These are phyloP conservation scores for Polypterus senegalus DNA, from an alignment of 2,113 vertebrate genomes.

Conservation along the genomic window DNA sequence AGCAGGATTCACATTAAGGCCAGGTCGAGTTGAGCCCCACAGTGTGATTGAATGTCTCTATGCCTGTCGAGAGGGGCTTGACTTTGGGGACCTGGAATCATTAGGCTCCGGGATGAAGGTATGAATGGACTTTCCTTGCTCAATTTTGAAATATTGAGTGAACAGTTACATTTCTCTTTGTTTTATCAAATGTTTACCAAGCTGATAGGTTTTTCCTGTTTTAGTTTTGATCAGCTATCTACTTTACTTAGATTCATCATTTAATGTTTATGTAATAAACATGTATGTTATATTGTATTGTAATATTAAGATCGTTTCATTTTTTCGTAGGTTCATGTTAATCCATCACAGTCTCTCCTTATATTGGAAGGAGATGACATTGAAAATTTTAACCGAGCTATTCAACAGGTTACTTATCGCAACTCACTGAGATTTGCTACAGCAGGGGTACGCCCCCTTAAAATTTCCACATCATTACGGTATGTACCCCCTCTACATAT, in stretches of 20 bases:
- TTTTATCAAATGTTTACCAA: too few relatives aligned
- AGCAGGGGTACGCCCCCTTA: slow-evolving; percentile 84
- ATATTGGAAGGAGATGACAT: slow-evolving; percentile 92
- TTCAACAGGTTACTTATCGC: slow-evolving; percentile 94
- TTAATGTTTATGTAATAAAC: too few relatives aligned
- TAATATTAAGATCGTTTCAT: not conserved
- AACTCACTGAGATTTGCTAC: slow-evolving; percentile 93
- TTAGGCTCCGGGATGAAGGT: slow-evolving; percentile 98
- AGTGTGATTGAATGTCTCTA: slow-evolving; percentile 97
- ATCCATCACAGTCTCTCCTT: slow-evolving; percentile 88
- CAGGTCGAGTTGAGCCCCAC: slow-evolving; percentile 87
- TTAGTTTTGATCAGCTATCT: not conserved
- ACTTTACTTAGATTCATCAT: slow-evolving; percentile 8
- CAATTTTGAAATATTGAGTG: too few relatives aligned
- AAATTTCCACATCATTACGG: slow-evolving; percentile 73
- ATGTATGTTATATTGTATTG: too few relatives aligned
- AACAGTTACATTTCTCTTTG: too few relatives aligned
- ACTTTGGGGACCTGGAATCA: slow-evolving; percentile 95
- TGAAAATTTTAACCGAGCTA: slow-evolving; percentile 88
- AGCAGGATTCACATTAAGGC: slow-evolving; percentile 88
- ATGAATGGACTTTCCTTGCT: slow-evolving; percentile 26
- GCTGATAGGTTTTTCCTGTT: not conserved
- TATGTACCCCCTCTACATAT: slow-evolving; percentile 11
- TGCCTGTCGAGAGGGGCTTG: slow-evolving; percentile 92
- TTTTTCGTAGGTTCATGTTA: slow-evolving; percentile 77